Conservation (phyloP, 2,113 vertebrate species). For the Motacilla alba region DNA sequence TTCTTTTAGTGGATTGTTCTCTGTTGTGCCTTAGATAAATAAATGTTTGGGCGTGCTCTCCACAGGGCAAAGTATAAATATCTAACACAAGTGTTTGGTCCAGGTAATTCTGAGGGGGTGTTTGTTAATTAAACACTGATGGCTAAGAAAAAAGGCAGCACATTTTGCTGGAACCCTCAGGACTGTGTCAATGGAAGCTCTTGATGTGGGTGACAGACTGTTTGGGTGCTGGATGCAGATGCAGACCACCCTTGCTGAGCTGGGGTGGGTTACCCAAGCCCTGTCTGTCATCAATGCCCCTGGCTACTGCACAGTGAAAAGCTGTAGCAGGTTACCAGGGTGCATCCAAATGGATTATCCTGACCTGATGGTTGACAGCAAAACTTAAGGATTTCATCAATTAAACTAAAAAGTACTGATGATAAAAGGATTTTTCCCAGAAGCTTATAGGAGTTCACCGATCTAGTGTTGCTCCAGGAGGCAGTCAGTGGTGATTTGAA, state of each 20-base stretch:
- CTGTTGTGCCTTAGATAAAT: background rate
- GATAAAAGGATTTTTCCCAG: background rate
- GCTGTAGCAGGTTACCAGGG: background rate
- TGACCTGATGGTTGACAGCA: background rate
- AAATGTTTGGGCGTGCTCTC: fast-evolving
- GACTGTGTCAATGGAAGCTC: background rate
- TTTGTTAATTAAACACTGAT: background rate
- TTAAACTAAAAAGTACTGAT: background rate
- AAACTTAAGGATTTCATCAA: background rate
- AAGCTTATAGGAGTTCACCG: background rate
- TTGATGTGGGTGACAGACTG: background rate
- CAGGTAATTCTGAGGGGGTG: background rate
- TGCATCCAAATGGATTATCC: background rate
- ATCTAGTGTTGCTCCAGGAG: background rate
- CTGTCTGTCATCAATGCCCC: background rate
- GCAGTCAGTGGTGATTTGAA: background rate
- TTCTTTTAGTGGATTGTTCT: background rate
- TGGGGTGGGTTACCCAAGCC: background rate
- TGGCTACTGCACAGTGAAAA: background rate
- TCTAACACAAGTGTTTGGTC: background rate
- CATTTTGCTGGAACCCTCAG: background rate
- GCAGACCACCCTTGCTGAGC: background rate
- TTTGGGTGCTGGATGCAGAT: background rate
- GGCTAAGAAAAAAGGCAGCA: background rate
- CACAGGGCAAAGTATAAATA: background rate